A percentile compares a stretch with the other conserved stretches of the same genome.
phyloP scores from a whole-genome alignment of 2,797 vertebrate genomes.

The Diglossa cyanea region DNA sequence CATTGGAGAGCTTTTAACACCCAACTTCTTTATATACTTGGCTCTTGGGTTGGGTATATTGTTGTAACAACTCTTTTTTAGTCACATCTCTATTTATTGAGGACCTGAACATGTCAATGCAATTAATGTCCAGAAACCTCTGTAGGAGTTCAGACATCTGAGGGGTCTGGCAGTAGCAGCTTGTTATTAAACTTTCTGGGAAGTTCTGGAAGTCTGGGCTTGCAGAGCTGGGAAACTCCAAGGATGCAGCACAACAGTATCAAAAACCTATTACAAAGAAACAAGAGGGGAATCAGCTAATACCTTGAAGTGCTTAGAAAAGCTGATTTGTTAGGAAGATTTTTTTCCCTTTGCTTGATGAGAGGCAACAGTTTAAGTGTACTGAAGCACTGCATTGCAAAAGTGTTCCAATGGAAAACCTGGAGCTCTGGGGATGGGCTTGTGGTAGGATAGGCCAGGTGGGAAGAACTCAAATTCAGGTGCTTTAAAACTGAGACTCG shows the following conservation, averaged over 20 bases:
- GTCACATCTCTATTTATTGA: neutral
- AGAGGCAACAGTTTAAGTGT: neutral
- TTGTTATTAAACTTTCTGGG: neutral
- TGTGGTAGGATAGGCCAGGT: neutral
- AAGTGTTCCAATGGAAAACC: neutral
- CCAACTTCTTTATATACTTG: rapidly evolving
- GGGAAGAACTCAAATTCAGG: neutral
- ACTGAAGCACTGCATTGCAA: neutral
- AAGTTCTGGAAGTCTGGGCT: neutral
- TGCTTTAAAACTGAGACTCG: neutral
- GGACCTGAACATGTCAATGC: neutral
- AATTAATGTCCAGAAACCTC: neutral
- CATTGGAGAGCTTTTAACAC: neutral
- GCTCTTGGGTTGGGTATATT: neutral
- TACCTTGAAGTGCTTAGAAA: neutral
- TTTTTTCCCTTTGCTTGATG: neutral
- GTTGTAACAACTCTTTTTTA: neutral
- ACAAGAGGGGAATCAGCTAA: neutral
- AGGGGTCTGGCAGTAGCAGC: neutral
- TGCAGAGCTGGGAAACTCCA: neutral
- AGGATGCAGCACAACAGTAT: neutral
- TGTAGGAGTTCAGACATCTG: neutral
- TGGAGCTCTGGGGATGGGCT: neutral
- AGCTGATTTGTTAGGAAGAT: neutral
- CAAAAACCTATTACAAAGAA: neutral